Evolutionary conservation across 64 coral and sea anemone species (phyloP), one percentile per base, ranked within the genome.

Genomic region (Montipora capricornis): DNA sequence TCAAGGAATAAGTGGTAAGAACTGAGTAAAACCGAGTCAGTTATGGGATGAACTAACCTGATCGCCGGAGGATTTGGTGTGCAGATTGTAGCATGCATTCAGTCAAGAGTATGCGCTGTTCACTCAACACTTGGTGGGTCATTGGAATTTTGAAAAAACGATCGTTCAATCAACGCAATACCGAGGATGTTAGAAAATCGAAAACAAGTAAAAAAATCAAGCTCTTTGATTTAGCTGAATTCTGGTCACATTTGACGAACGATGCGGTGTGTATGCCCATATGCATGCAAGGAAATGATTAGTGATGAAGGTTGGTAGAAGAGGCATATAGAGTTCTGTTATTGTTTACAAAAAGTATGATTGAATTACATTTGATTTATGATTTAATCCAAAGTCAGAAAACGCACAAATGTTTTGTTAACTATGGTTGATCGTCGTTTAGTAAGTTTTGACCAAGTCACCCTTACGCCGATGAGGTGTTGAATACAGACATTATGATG

Each of bases 351-450:
- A 8, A 71, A 22, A 22, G 68, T 47, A 15, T 46, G 44, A 70
- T 85, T 85, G 47, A 70, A 17, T 71, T 85, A 70, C 62, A 4
- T 17, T 85, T 85, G 82, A 85, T 85, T 70, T 85, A 85, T 85
- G 62, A 85, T 85, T 85, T 85, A 62, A 68, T 82, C 22, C 55
- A 0, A 6, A 44, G 7, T 44, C 2, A 85, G n/a, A 20, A 85
- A 49, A 64, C 8, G 61, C 4, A 64, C 3, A 64, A 15, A 64
- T 64, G 1, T 11, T 64, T 5, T 64, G 61, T 64, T 64, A 15
- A 16, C 61, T 64, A 15, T 15, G 37, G 37, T 64, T 64, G 14
- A 12, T 64, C 14, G 9, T 16, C 61, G 8, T 4, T 11, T 64
- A 3, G 61, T 11, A 14, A 12, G 61, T 64, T 14, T 64, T 14